Evolutionary conservation across 2,113 vertebrate genomes (phyloP).

Genomic region (Dipodomys merriami): DNA sequence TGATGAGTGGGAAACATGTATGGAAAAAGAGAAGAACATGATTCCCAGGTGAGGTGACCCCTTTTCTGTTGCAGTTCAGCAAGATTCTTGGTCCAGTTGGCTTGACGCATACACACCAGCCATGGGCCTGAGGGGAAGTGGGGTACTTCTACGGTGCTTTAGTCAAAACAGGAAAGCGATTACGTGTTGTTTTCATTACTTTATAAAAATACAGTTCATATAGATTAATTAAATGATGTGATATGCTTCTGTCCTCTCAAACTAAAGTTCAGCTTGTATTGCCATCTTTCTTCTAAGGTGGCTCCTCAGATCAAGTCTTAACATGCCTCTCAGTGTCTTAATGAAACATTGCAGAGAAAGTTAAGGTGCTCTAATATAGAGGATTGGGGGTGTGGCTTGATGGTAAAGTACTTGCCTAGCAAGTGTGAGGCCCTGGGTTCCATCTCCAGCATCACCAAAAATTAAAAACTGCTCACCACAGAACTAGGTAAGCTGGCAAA

Average conservation of each 20-base stretch:
- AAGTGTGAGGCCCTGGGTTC: too few species aligned
- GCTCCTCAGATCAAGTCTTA: neutral
- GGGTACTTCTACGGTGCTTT: neutral
- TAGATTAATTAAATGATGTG: neutral
- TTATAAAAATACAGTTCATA: neutral
- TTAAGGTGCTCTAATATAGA: neutral
- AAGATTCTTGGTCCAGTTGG: neutral
- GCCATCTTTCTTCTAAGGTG: neutral
- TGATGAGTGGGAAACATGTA: neutral
- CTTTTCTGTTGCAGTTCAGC: neutral
- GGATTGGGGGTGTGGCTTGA: neutral
- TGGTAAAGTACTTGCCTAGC: neutral
- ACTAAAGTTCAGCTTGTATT: neutral
- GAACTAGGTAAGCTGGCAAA: neutral
- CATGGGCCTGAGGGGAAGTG: neutral
- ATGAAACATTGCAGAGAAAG: neutral
- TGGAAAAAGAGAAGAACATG: neutral
- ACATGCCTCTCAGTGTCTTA: neutral
- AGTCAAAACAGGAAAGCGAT: neutral
- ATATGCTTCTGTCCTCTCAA: neutral
- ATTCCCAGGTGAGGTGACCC: too few species aligned
- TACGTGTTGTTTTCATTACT: neutral
- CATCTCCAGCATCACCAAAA: neutral
- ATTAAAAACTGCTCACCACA: neutral
- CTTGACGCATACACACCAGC: too few species aligned